Evolutionary conservation across 2,888 invertebrate genomes (phyloP).

Genomic region (Teleiodes luculella): DNA sequence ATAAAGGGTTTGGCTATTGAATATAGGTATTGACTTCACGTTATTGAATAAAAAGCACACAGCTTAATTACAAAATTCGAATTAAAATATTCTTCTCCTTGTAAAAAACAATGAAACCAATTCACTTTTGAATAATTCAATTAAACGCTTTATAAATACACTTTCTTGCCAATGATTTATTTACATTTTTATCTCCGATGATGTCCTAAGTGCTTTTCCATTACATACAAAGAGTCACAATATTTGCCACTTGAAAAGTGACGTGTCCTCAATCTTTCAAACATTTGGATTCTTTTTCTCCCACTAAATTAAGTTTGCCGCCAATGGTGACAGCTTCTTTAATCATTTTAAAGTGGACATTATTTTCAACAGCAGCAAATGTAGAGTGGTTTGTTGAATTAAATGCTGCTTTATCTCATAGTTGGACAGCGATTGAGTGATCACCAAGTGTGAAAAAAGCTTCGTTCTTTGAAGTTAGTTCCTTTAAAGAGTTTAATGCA

Average conservation of each 20-base stretch:
- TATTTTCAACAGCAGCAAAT: slow-evolving; percentile 9
- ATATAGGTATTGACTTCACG: too few species aligned
- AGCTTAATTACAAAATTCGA: too few species aligned
- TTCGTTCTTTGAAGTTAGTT: slow-evolving; percentile 21
- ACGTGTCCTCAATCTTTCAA: slow-evolving; percentile 15
- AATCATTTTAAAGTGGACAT: slow-evolving; percentile 11
- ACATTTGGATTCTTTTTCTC: slow-evolving; percentile 10
- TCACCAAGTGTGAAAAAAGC: slow-evolving; percentile 31
- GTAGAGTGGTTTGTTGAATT: slow-evolving; percentile 35
- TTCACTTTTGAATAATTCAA: too few species aligned
- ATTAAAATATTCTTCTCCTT: too few species aligned
- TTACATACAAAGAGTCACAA: slow-evolving; percentile 35
- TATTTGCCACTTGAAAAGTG: slow-evolving; percentile 37
- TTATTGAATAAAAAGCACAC: too few species aligned
- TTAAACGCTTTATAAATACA: too few species aligned
- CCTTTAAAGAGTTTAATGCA: slow-evolving; percentile 26
- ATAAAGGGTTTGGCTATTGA: too few species aligned
- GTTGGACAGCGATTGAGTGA: slow-evolving; percentile 48
- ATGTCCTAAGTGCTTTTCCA: slow-evolving; percentile 42
- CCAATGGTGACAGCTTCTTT: slow-evolving; percentile 12
- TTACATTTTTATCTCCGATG: slow-evolving; percentile 31
- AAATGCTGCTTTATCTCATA: slow-evolving; percentile 45
- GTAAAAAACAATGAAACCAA: too few species aligned
- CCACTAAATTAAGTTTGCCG: slow-evolving; percentile 18
- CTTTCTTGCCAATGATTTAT: slow-evolving; percentile 38